A percentile compares a stretch with the other conserved stretches of the same genome.
Evolutionary conservation across 2,888 invertebrate species (phyloP).

Genomic region (Pharmacophagus antenor): DNA sequence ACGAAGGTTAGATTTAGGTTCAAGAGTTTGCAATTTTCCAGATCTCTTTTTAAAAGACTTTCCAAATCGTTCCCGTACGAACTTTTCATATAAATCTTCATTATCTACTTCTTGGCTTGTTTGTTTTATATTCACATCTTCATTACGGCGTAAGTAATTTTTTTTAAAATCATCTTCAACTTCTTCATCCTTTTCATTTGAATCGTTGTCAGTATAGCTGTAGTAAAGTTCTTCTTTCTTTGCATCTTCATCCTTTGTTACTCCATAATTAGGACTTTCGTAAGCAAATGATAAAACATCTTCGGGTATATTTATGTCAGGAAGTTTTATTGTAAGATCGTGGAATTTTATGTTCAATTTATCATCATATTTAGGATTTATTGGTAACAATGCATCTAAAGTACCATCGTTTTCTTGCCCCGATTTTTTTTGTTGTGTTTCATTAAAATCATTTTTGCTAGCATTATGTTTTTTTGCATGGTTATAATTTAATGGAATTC

Average conservation of each 20-base stretch:
- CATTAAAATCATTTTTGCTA: constrained; percentile 32
- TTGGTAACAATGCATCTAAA: constrained; percentile 48
- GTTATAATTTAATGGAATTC: constrained; percentile 70
- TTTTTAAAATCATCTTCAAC: constrained; percentile 37
- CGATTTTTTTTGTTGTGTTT: constrained; percentile 29
- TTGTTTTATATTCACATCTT: constrained; percentile 32
- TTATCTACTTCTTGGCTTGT: constrained; percentile 35
- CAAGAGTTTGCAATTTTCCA: constrained; percentile 49
- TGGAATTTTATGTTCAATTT: constrained; percentile 67
- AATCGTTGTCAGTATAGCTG: constrained; percentile 45
- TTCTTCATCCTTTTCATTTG: constrained; percentile 35
- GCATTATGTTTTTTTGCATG: constrained; percentile 48
- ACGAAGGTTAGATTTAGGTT: constrained; percentile 53
- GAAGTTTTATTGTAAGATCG: constrained; percentile 65
- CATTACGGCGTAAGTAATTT: constrained; percentile 40
- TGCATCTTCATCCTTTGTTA: constrained; percentile 36
- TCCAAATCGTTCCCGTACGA: constrained; percentile 72
- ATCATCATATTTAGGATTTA: constrained; percentile 56
- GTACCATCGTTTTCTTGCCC: constrained; percentile 47
- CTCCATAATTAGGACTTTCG: constrained; percentile 45
- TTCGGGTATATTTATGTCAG: constrained; percentile 74
- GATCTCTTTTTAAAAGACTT: constrained; percentile 57
- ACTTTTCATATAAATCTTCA: constrained; percentile 71
- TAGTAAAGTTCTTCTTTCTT: constrained; percentile 43
- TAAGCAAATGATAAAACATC: constrained; percentile 62